Percentiles rank a stretch among this genome's conserved stretches.
Evolutionary conservation across 2,888 invertebrate species (phyloP).

Genomic region (Fragum fragum): DNA sequence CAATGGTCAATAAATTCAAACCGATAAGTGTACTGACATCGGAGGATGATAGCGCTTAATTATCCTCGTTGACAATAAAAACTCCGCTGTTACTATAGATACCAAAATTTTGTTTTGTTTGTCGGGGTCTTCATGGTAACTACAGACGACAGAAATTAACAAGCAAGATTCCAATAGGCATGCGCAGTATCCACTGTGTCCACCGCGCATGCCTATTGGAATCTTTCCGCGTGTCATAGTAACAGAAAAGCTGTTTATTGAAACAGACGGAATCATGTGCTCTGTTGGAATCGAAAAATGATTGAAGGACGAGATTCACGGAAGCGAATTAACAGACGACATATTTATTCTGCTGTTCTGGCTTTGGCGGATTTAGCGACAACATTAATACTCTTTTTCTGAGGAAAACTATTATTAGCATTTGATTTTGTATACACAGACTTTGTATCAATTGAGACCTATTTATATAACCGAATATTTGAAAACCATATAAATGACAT

Average conservation of each 20-base stretch:
- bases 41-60: background rate
- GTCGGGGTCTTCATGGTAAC: conserved; percentile 26
- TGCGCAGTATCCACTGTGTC: background rate
- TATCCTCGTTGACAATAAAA: conserved; percentile 20
- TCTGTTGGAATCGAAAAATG: conserved; percentile 2
- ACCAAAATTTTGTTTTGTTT: conserved; percentile 26
- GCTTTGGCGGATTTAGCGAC: background rate
- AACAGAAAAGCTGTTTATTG: conserved; percentile 17
- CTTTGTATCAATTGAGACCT: background rate
- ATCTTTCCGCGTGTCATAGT: conserved; percentile 10
- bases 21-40: background rate
- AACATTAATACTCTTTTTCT: background rate
- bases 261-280: conserved; percentile 12
- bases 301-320: background rate
- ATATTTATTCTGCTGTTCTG: conserved; percentile 7
- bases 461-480: background rate
- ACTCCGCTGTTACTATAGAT: conserved; percentile 20
- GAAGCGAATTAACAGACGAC: conserved; percentile 11
- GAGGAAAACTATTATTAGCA: background rate
- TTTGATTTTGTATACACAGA: background rate
- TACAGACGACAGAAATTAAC: conserved; percentile 12
- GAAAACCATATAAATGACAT: background rate
- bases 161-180: conserved; percentile 3
- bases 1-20: background rate
- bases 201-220: conserved; percentile 28